A percentile compares a stretch with the other conserved stretches of the same genome.
Evolutionary conservation across 2,888 invertebrate genomes (phyloP).

Genomic region (Cylloceria caligata): DNA sequence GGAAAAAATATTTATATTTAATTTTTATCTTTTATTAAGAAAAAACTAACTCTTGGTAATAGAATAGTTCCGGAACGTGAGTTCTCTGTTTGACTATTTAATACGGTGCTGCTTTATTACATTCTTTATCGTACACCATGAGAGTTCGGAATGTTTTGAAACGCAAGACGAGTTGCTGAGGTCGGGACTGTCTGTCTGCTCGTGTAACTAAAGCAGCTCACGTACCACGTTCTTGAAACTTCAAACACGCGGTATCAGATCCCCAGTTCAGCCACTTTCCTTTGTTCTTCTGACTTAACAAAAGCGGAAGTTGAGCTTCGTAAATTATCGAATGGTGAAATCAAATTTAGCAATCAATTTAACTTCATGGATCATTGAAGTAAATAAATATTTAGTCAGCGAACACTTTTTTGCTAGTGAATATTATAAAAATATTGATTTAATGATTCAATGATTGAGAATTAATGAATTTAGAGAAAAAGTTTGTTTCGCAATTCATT

Average conservation of each 20-base stretch:
- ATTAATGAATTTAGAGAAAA: background rate
- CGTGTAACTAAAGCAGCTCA: too few relatives aligned
- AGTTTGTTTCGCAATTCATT: background rate
- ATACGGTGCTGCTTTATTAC: background rate
- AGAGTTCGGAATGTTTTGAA: constrained; percentile 61
- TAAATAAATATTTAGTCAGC: background rate
- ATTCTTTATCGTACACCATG: constrained; percentile 5
- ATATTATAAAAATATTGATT: background rate
- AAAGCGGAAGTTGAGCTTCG: constrained; percentile 38
- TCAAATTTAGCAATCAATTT: background rate
- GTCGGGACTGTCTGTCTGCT: too few relatives aligned
- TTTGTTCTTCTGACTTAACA: constrained; percentile 27
- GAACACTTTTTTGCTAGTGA: background rate
- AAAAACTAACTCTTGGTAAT: constrained; percentile 35
- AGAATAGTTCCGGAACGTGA: background rate
- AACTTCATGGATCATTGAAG: background rate
- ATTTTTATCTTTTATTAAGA: background rate
- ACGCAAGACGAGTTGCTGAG: constrained; percentile 60
- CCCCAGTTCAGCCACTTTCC: constrained; percentile 18
- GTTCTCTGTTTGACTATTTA: background rate
- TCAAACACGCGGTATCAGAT: constrained; percentile 4
- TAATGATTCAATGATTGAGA: background rate
- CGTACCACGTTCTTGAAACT: too few relatives aligned
- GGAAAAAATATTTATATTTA: background rate
- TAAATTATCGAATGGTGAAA: constrained; percentile 35